Evolutionary conservation across 2,113 vertebrate genomes (phyloP), one percentile per base, ranked within the genome.

Genomic region (Oreochromis niloticus): DNA sequence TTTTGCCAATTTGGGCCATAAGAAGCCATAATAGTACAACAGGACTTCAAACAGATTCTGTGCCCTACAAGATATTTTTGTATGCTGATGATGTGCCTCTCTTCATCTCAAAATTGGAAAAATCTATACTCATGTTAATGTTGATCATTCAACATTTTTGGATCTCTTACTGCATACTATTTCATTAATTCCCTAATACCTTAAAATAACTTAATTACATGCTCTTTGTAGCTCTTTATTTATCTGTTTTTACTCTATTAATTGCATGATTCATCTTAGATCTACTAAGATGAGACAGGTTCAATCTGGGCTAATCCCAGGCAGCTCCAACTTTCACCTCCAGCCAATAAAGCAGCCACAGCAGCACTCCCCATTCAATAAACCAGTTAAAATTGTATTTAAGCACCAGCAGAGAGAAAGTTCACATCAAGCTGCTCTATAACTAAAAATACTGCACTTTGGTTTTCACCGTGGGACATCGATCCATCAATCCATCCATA

Each of bases 231-330:
- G 73, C 27, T 78, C 46, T 78, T 10, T 19, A 50, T 78, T 66
- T 13, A n/a, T 59, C 16, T 27, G 30, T 59, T 57, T 56, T 48
- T 73, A 36, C 71, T 56, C 91, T 87, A 91, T 90, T 81, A 87
- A 90, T 93, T 93, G 84, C 55, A 46, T 61, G 57, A 43, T 55
- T 88, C 7, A 7, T 86, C 82, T 88, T 59, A 86, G 88, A 78
- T 63, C 87, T 68, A 52, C 80, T 85, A 46, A 83, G 6, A 91
- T 88, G 80, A 92, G 88, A 93, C 87, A 91, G 84, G 66, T 27
- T 88, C 56, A 84, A 82, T 92, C 83, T 83, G 78, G 32, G 85
- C 78, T 93, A 93, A 93, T 93, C 91, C 90, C 80, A 43, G 22
- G 4, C 19, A 52, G 86, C 87, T 85, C 61, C 19, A 17, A 57